Percentiles rank a stretch among this genome's conserved stretches.
Evolutionary conservation across 2,797 vertebrate genomes (phyloP).

Genomic region (Buphagus erythrorhynchus): DNA sequence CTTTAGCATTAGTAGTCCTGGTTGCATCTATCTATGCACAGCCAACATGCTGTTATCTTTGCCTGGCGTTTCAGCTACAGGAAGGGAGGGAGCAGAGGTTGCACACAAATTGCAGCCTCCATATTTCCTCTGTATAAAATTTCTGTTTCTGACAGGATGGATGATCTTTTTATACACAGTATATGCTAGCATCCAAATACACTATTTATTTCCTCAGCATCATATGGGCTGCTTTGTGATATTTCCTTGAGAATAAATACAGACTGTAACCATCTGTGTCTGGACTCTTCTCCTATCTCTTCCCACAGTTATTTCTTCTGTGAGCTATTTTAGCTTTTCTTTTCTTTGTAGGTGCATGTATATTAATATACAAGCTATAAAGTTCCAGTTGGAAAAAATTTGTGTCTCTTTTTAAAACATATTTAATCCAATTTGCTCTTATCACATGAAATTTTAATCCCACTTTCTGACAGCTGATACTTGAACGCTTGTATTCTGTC

Average conservation of each 20-base stretch:
- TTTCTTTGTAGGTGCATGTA: not conserved
- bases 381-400: not conserved
- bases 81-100: not conserved
- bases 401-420: not conserved
- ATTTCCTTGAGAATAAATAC: conserved; percentile 21
- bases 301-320: not conserved
- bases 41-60: not conserved
- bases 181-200: not conserved
- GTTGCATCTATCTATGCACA: not conserved
- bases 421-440: not conserved
- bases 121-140: not conserved
- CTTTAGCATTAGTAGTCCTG: not conserved
- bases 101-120: not conserved
- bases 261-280: conserved; percentile 22
- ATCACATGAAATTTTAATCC: not conserved
- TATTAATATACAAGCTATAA: not conserved
- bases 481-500: not conserved
- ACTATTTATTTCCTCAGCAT: conserved; percentile 5
- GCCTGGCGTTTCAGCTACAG: not conserved
- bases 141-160: not conserved
- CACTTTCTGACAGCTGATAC: not conserved
- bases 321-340: not conserved
- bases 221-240: conserved; percentile 4
- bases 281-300: not conserved
- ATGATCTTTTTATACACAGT: conserved; percentile 25